Percentiles rank a stretch among this genome's conserved stretches.
Evolutionary conservation across 2,113 vertebrate genomes (phyloP).

Genomic region (Zosterops japonicus): DNA sequence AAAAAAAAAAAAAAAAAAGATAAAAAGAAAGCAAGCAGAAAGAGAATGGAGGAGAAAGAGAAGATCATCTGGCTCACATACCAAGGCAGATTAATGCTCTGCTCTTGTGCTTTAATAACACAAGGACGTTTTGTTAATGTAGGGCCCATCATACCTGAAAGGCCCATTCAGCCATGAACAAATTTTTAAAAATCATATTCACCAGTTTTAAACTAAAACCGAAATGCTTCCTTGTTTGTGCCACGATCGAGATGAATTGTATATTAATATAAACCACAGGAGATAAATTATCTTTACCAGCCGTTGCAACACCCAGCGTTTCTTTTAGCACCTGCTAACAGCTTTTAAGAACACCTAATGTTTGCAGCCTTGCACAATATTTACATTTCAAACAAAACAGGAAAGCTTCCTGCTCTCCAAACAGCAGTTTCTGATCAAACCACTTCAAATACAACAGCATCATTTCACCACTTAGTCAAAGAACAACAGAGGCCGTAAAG

Average conservation of each 20-base stretch:
- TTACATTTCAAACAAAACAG: slow-evolving; percentile 4
- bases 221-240: background rate
- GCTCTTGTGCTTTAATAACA: background rate
- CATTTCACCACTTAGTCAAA: background rate
- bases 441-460: background rate
- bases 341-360: background rate
- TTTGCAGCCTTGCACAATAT: background rate
- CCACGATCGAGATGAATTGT: background rate
- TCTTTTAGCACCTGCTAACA: background rate
- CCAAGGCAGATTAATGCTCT: background rate
- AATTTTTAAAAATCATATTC: background rate
- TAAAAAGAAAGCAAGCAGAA: background rate
- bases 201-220: background rate
- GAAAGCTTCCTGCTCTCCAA: background rate
- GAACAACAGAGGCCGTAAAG: background rate
- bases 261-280: background rate
- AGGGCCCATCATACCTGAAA: background rate
- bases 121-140: background rate
- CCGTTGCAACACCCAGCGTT: background rate
- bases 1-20: background rate
- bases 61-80: background rate
- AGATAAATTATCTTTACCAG: background rate
- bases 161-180: background rate
- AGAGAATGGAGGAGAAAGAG: background rate
- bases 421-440: background rate